These are phyloP conservation scores for Tholera decimalis DNA, from an alignment of 2,888 invertebrate species.

Conservation along the genomic window DNA sequence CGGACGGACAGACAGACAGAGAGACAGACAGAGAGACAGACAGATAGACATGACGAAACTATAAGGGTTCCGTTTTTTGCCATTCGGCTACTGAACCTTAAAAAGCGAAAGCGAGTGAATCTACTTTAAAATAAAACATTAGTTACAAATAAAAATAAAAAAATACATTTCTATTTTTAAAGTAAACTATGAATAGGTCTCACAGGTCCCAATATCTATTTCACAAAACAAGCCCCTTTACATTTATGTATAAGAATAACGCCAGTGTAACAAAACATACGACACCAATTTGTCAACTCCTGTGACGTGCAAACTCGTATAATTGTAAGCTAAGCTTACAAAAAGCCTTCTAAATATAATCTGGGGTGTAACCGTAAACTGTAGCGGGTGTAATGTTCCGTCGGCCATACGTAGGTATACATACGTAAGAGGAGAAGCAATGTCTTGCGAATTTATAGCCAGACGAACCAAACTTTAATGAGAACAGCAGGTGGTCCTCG, in stretches of 20 bases:
- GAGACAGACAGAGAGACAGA: too few relatives aligned
- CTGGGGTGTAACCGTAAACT: slow-evolving; percentile 57
- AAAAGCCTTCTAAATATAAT: slow-evolving; percentile 62
- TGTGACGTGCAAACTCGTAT: slow-evolving; percentile 46
- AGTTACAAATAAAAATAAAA: too few relatives aligned
- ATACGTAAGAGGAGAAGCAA: slow-evolving; percentile 53
- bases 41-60: too few relatives aligned
- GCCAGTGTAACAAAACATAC: slow-evolving; percentile 33
- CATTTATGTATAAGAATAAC: slow-evolving; percentile 16
- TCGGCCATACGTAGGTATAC: slow-evolving; percentile 32
- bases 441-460: slow-evolving; percentile 64
- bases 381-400: slow-evolving; percentile 56
- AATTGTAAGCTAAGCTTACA: slow-evolving; percentile 58
- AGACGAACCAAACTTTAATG: slow-evolving; percentile 65
- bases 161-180: too few relatives aligned
- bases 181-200: too few relatives aligned
- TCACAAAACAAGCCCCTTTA: background rate
- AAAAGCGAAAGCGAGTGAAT: too few relatives aligned
- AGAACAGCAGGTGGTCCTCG: slow-evolving; percentile 69
- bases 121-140: too few relatives aligned
- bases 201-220: too few relatives aligned
- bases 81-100: too few relatives aligned
- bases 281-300: slow-evolving; percentile 50
- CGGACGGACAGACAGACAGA: too few relatives aligned
- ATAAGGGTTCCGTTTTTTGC: too few relatives aligned